A percentile compares a stretch with the other conserved stretches of the same genome.
These are phyloP conservation scores for Microctonus brassicae DNA, from an alignment of 2,888 invertebrate genomes.

Conservation along the genomic window DNA sequence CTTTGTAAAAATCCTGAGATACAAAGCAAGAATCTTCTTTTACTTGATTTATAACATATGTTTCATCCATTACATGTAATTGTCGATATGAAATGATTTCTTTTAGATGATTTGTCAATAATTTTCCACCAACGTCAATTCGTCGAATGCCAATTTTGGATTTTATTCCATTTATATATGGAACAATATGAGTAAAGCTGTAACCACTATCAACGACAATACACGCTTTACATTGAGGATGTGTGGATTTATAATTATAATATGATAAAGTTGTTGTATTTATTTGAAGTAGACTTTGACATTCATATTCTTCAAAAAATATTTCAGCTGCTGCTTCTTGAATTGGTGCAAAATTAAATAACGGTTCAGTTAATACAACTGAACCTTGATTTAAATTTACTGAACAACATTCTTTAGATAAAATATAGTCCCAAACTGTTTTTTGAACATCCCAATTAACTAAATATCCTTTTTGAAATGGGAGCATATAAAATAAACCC, in stretches of 20 bases:
- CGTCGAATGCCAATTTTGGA: conserved; percentile 81
- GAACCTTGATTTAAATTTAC: conserved; percentile 84
- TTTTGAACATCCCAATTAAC: conserved; percentile 97
- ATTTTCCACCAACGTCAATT: conserved; percentile 96
- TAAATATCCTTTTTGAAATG: conserved; percentile 95
- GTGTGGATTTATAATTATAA: conserved; percentile 76
- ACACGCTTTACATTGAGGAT: conserved; percentile 74
- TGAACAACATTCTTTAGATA: conserved; percentile 86
- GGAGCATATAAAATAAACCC: conserved; percentile 92
- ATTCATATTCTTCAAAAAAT: conserved; percentile 97
- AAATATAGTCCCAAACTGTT: conserved; percentile 95
- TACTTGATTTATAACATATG: conserved; percentile 97
- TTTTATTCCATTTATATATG: conserved; percentile 81
- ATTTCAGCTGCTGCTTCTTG: conserved; percentile 96
- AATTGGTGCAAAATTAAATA: conserved; percentile 91
- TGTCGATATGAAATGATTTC: conserved; percentile 97
- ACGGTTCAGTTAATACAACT: conserved; percentile 92
- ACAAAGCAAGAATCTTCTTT: conserved; percentile 99
- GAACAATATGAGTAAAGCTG: conserved; percentile 95
- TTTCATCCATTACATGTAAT: conserved; percentile 98
- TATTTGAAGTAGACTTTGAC: conserved; percentile 83
- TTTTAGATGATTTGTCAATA: conserved; percentile 96
- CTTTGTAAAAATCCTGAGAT: conserved; percentile 83
- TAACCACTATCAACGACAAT: conserved; percentile 95
- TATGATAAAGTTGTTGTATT: conserved; percentile 87